Evolutionary conservation across 1,140 invertebrate species (phyloP), one percentile per base, ranked within the genome.

Genomic region (Popillia japonica): DNA sequence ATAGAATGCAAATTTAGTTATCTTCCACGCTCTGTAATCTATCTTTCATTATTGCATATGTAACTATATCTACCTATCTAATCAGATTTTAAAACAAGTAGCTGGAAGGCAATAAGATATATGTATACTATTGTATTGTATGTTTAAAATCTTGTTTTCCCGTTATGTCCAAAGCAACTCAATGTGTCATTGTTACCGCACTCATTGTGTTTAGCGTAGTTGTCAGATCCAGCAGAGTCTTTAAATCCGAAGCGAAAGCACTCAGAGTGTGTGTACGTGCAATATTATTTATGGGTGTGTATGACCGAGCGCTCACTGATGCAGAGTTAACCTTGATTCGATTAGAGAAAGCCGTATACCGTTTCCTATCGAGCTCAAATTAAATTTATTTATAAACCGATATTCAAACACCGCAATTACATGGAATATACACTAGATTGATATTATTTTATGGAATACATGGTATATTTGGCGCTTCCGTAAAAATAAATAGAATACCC

Each of bases 251-350:
- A 27, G 61, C 61, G 61, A 68, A 68, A 68, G 10, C 61, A 68
- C 61, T 68, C 22, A 34, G n/a, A 48, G 22, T 22, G 61, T 68
- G 61, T 34, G 61, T 68, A 34, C 9, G 22, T 68, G 11, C 61
- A 68, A 68, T 68, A 68, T 68, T 68, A 68, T 68, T 68, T 68
- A 68, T 68, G 61, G 61, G 61, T 68, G 61, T 68, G 61, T 68
- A 68, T 68, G 61, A 68, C 61, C 61, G 61, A 68, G 61, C 61
- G 61, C 22, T 68, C 61, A 68, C 27, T 68, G 22, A 68, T 23
- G 61, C 61, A 68, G 61, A 68, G 27, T 34, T 68, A 68, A 68
- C 61, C 61, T 68, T 68, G 61, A 68, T 68, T 68, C 61, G 61
- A 23, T 68, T 68, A 68, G 61, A 68, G 61, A 34, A 68, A 68